These are phyloP conservation scores for Nineta flava DNA, from an alignment of 2,888 invertebrate species.

Conservation along the genomic window DNA sequence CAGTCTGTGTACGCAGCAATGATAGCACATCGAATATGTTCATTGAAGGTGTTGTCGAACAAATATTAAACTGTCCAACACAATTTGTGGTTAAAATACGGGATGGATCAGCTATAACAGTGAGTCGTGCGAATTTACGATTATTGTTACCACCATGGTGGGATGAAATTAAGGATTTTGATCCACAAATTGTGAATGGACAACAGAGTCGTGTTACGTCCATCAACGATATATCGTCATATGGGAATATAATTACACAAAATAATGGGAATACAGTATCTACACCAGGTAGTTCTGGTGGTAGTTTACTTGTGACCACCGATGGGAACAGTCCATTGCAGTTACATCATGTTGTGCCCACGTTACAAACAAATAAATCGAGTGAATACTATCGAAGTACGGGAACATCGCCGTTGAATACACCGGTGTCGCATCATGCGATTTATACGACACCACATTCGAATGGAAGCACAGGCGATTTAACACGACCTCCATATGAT, in stretches of 20 bases:
- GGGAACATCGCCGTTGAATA: conserved; percentile 38
- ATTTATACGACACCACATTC: conserved; percentile 38
- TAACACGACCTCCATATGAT: conserved; percentile 48
- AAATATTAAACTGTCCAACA: conserved; percentile 47
- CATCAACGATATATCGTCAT: too few species aligned
- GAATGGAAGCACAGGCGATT: conserved; percentile 45
- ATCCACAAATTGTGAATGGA: not conserved
- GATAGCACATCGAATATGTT: conserved; percentile 57
- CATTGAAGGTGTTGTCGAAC: conserved; percentile 68
- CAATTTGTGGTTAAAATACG: conserved; percentile 49
- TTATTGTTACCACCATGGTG: conserved; percentile 91
- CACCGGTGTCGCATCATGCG: conserved; percentile 27
- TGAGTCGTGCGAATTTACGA: conserved; percentile 79
- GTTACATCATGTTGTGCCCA: conserved; percentile 25
- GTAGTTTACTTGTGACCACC: too few species aligned
- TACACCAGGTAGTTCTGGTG: not conserved
- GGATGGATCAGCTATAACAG: conserved; percentile 34
- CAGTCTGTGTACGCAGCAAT: conserved; percentile 63
- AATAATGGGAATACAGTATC: too few species aligned
- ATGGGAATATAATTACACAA: too few species aligned
- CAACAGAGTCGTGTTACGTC: not conserved
- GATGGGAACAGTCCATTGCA: conserved; percentile 16
- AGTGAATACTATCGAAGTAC: conserved; percentile 37
- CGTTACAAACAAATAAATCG: conserved; percentile 16
- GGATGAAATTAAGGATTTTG: conserved; percentile 73